Base-by-base conservation (phyloP, 2,797 vertebrate genomes). In the Poeciliopsis turneri region DNA sequence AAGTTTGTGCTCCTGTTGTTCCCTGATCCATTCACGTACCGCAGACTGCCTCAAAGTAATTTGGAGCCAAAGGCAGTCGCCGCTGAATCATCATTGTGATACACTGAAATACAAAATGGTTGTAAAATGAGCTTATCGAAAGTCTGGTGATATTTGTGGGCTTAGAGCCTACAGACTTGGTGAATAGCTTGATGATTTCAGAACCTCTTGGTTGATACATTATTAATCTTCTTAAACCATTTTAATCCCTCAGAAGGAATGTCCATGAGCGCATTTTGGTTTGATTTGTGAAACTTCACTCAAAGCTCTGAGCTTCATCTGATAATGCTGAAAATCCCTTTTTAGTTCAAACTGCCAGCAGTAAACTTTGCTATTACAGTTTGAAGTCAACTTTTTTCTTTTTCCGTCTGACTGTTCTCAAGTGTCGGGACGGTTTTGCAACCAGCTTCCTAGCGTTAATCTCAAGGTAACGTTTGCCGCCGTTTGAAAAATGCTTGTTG, bases 1-100 rank as follows among this genome's bases (percentile, higher is more conserved):
- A 87, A 86, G 80, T 89, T 89, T 78, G 76, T 77, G 46, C 82
- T 66, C 39, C 51, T 85, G 88, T 86, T 84, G 79, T 86, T 93
- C 83, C 49, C 82, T 77, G 87, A 88, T 82, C 86, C 79, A 30
- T 85, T 80, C 90, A 89, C 80, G 73, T 84, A 79, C 46, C n/a
- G 79, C 82, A 74, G 72, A 75, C 83, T 78, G 88, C 87, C 79
- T 88, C 73, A 5, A 75, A 91, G 86, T 92, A 75, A 90, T 92
- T 90, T 82, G 71, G 69, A 86, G 86, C 86, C 86, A 76, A 87
- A 76, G 87, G 84, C 89, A 91, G 90, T 88, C 88, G 79, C 89
- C 79, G 87, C 81, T 87, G 88, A 90, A 82, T 84, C 88, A 78
- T 86, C 82, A 81, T 79, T 88, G 86, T 87, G 84, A 87, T 86